Base-by-base conservation (phyloP, 2,113 vertebrate species). In the Chitala chitala region DNA sequence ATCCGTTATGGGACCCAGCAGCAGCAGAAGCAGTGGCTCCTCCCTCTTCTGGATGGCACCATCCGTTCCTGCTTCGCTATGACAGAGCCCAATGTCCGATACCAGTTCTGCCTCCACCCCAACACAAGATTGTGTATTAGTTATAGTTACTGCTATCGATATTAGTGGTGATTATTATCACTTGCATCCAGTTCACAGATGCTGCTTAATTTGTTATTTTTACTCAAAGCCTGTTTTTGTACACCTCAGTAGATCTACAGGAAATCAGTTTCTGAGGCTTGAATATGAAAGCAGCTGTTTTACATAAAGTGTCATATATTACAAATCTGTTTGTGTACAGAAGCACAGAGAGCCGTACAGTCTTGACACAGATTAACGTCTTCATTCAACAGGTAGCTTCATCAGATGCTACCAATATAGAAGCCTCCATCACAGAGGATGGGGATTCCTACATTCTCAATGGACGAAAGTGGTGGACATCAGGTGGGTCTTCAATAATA, bases 401-500 rank as follows among this genome's bases (percentile, higher is more conserved):
- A 0, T 90, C 87, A 0, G 87, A 91, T 69, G 88, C 89, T 54
- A 84, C 87, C 50, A 88, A 90, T 55, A 84, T 86, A 4, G 82
- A 91, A 66, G 79, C 89, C 66, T 89, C 88, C 17, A 78, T 90
- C 54, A 51, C 36, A 77, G 81, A 89, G 72, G 84, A 88, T 38
- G 74, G 61, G 0, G 78, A 53, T 40, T 53, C 9, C 44, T 87
- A 84, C 1, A 38, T 90, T 59, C 71, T 87, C 22, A 86, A 83
- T 1, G 88, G 89, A 26, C 88, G 71, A 63, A 90, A 89, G 55
- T 89, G 89, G 89, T 90, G 89, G 89, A 90, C 82, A 65, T 82
- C 88, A 79, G 88, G 90, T 89, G 4, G 13, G 9, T 44, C 38
- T 38, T 33, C 3, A 38, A n/a, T 17, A 20, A n/a, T n/a, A n/a